Evolutionary conservation across 2,888 invertebrate genomes (phyloP).

Genomic region (Lasioglossum leucozonium): DNA sequence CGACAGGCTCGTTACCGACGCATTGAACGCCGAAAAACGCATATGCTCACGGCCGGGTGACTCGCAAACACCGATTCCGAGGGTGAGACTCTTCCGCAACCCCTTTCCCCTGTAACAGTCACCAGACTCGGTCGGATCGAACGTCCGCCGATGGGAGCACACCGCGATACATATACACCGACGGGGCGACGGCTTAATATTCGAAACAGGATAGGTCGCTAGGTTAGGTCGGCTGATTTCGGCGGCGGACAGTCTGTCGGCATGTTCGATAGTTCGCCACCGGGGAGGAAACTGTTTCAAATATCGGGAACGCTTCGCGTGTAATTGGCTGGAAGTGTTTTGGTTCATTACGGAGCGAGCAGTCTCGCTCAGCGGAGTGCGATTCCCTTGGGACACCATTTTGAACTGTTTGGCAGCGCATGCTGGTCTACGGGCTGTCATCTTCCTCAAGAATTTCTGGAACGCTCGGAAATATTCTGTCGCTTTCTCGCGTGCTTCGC

Average conservation of each 20-base stretch:
- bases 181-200: conserved; percentile 1
- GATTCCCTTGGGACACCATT: conserved; percentile 3
- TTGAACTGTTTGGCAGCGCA: background rate
- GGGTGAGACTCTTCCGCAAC: background rate
- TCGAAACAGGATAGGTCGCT: conserved; percentile 8
- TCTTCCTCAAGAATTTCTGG: background rate
- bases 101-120: background rate
- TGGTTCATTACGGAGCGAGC: conserved; percentile 5
- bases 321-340: conserved; percentile 16
- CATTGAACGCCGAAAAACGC: conserved; percentile 52
- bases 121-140: conserved; percentile 1
- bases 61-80: conserved; percentile 6
- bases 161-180: background rate
- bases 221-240: background rate
- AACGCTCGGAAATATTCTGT: background rate
- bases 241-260: conserved; percentile 1
- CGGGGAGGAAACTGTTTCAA: background rate
- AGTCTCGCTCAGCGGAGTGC: background rate
- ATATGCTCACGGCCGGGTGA: conserved; percentile 16
- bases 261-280: background rate
- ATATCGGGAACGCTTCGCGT: background rate
- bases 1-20: conserved; percentile 51
- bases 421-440: background rate
- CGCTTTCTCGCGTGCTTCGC: background rate
- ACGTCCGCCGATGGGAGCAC: background rate